Base-by-base conservation (phyloP, 2,888 invertebrate species). In the Maniola hyperantus region DNA sequence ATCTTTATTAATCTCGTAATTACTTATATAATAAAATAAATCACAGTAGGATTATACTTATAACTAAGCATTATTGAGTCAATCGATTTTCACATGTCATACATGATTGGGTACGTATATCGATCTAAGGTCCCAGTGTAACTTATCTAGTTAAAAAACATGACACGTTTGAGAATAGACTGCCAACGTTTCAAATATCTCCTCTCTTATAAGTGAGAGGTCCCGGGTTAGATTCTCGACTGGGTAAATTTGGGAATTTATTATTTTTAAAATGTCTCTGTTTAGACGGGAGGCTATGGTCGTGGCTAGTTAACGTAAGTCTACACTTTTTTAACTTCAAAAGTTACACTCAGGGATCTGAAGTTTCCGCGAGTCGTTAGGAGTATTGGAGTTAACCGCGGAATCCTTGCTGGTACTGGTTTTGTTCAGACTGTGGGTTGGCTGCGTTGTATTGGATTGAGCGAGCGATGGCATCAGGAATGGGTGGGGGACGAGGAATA, bases 401-500 rank as follows among this genome's bases (percentile, higher is more conserved):
- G 87, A 85, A 88, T 42, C 78, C 75, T 74, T 82, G 82, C 67
- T 84, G 84, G 58, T 73, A 75, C 61, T 84, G 82, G 69, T 71
- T 72, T 57, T 88, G 87, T 48, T 83, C 83, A 20, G 88, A 85
- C 34, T 62, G 57, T 7, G 69, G 69, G 66, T 84, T 84, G 48
- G 84, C 79, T 7, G 79, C 80, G 79, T 87, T 90, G 82, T 84
- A 85, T 69, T 89, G 89, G 33, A 94, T 88, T 13, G 94, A 81
- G 65, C 93, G 92, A 71, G 82, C 83, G 78, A 94, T 94, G 26
- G 93, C 94, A 68, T 91, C 93, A 11, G 94, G 94, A 78, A 94
- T 93, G 36, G 94, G 94, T 20, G 94, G 94, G 69, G 94, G 93
- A n/a, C 94, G 94, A 57, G 95, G 94, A 64, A 94, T 80, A 71